Conservation (phyloP, 2,888 invertebrate species). For the Acleris sparsana region DNA sequence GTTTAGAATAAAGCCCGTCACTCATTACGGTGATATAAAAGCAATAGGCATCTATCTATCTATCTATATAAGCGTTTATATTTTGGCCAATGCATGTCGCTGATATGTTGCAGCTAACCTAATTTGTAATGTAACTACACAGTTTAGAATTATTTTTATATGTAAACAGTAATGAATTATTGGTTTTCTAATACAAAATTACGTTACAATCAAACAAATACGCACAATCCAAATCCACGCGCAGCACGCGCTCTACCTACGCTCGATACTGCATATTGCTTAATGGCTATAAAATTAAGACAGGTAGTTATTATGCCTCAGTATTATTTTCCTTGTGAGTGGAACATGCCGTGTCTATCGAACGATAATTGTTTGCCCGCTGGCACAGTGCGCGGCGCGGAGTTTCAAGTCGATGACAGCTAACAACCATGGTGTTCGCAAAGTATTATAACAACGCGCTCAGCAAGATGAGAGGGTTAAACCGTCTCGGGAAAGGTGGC, state of each 20-base stretch:
- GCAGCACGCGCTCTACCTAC: constrained; percentile 46
- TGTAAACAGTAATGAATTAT: no score
- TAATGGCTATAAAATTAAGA: constrained; percentile 48
- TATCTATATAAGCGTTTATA: no score
- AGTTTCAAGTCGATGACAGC: constrained; percentile 22
- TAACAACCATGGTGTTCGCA: constrained; percentile 23
- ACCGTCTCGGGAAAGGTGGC: constrained; percentile 45
- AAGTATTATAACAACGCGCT: constrained; percentile 20
- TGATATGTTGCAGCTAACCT: no score
- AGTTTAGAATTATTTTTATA: no score
- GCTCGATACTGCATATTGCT: constrained; percentile 46
- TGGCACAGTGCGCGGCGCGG: constrained; percentile 5
- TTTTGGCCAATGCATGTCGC: no score
- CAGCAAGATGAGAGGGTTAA: constrained; percentile 30
- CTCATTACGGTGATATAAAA: no score
- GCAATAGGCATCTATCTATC: no score
- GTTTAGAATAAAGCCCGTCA: no score
- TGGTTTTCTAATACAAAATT: no score
- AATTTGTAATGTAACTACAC: no score
- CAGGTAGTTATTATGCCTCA: constrained; percentile 48
- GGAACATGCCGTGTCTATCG: constrained; percentile 60
- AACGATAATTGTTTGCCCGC: constrained; percentile 19
- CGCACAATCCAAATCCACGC: constrained; percentile 43
- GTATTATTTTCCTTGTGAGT: constrained; percentile 52
- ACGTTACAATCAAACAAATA: no score